Percentiles rank a stretch among this genome's conserved stretches.
Evolutionary conservation across 2,113 vertebrate species (phyloP).

Genomic region (Beaufortia kweichowensis): DNA sequence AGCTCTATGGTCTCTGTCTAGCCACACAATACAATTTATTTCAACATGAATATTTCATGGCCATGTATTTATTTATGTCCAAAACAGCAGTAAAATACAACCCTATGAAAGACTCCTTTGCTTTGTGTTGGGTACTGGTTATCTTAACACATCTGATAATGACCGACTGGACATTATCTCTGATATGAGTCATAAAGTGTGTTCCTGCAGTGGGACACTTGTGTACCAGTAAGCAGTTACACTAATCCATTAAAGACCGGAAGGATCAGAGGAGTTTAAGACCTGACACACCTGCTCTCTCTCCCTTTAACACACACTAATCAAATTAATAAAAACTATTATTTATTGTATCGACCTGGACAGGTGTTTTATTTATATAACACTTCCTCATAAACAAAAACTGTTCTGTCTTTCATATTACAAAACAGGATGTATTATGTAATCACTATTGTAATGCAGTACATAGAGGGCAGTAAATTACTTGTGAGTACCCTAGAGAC

Average conservation of each 20-base stretch:
- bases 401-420: neutral
- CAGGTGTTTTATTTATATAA: neutral
- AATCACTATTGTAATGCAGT: neutral
- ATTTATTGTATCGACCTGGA: neutral
- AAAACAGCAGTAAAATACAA: too few relatives aligned
- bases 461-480: neutral
- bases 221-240: neutral
- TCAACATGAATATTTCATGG: neutral
- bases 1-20: neutral
- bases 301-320: neutral
- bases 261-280: slow-evolving; percentile 17
- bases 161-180: too few relatives aligned
- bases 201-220: neutral
- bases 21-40: neutral
- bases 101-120: too few relatives aligned
- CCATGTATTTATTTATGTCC: too few relatives aligned
- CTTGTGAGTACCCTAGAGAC: neutral
- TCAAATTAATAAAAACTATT: neutral
- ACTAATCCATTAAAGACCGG: slow-evolving; percentile 3
- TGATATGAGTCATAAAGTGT: neutral
- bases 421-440: slow-evolving; percentile 5
- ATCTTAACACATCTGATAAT: too few relatives aligned
- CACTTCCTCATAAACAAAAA: neutral
- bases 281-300: neutral
- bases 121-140: too few relatives aligned